Evolutionary conservation across 2,113 vertebrate genomes (phyloP), one percentile per base, ranked within the genome.

Genomic region (Spea multiplicata): DNA sequence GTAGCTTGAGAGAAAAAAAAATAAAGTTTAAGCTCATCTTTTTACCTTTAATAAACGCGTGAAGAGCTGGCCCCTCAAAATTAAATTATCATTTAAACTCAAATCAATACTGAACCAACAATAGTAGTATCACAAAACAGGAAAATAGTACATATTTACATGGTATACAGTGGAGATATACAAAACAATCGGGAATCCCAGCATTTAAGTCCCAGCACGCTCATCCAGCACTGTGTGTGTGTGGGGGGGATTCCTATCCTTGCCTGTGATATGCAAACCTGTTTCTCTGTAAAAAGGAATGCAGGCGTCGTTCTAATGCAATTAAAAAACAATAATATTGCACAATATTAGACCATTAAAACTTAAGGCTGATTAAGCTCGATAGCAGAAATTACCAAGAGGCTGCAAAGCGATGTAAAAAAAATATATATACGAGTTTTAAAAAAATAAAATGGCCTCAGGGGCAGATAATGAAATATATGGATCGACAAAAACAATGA

Each of bases 91-190:
- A 67, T 46, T 44, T 73, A 71, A 69, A 72, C 14, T 4, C 44
- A 46, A 78, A 72, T 57, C 61, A 12, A 66, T 55, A 53, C 49
- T 66, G 70, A 72, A 87, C 79, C 80, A 86, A 81, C 81, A 86
- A 85, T 82, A 82, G 85, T 14, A 83, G 83, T 81, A 87, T 85
- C 86, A 89, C 88, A 71, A 79, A 73, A 79, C 8, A 90, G 89
- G 90, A 88, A 91, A 92, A 90, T 84, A 87, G 82, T 88, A 86
- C 89, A 88, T 95, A 94, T 96, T 91, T 94, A 94, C 94, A 95
- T 45, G 75, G 82, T 90, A 83, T 86, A 88, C 77, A 88, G 86
- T 78, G 57, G 83, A 72, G 85, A 88, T 71, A 84, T 84, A 86
- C 64, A 86, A 88, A 92, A 87, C 90, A 91, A 84, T 80, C 83